Base-by-base conservation (phyloP, 2,113 vertebrate genomes). In the Dipodomys ordii region DNA sequence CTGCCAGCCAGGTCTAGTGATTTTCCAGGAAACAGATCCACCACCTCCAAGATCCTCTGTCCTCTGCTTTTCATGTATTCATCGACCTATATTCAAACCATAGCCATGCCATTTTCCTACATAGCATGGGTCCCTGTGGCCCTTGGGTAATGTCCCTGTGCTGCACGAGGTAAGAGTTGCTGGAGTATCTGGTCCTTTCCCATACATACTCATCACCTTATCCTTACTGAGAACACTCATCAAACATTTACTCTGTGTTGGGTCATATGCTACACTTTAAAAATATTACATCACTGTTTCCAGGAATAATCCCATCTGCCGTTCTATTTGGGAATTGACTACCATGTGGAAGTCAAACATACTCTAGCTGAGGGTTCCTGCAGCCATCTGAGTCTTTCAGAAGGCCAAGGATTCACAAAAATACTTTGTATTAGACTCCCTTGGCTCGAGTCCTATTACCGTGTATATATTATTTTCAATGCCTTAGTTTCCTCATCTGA, bases 401-500 rank as follows among this genome's bases (percentile, higher is more conserved):
- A 85, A 90, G 73, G 19, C 18, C 81, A 9, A 46, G 23, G 8
- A 28, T 72, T 81, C 78, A 46, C 30, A 88, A 46, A 57, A 57
- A 57, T 57, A 90, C 19, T 92, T 96, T 53, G n/a, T 88, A 64
- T 32, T 22, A 10, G 68, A 35, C 64, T 76, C 44, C 15, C 5
- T 53, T 68, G 32, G 16, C 91, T 82, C 65, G 79, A 90, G 82
- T 69, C 65, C 64, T 82, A 23, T 81, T 76, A 57, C n/a, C 1
- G 11, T 44, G 53, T 30, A 30, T 23, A 53, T 81, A 16, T 28
- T 27, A 25, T 73, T 93, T 77, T 80, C 25, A 80, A 1, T 79
- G 64, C 46, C 57, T 95, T 62, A 7, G 0, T 68, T 92, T 94
- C 65, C 6, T 95, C 72, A 80, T 32, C 44, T 49, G 19, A 74